A percentile compares a stretch with the other conserved stretches of the same genome.
Evolutionary conservation across 2,113 vertebrate species (phyloP).

Genomic region (Parus major): DNA sequence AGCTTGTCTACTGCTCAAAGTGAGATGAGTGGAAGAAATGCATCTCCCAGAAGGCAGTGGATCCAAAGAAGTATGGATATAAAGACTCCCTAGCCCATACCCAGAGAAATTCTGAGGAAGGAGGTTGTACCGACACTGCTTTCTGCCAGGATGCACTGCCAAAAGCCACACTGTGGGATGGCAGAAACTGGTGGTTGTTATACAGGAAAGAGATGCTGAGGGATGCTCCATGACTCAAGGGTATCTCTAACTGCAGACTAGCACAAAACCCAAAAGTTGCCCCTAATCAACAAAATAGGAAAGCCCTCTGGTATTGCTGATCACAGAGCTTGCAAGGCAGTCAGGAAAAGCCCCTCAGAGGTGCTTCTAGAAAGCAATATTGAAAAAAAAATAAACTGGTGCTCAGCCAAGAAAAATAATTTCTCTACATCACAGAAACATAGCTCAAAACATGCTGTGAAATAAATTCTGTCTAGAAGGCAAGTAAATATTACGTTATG

Average conservation of each 20-base stretch:
- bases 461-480: conserved; percentile 14
- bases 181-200: fast-evolving
- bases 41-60: not conserved
- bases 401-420: conserved; percentile 12
- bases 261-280: not conserved
- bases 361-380: not conserved
- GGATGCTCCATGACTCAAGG: not conserved
- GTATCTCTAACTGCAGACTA: not conserved
- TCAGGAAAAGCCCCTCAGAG: not conserved
- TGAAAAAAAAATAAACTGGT: not conserved
- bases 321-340: not conserved
- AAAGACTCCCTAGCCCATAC: not conserved
- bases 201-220: not conserved
- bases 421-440: not conserved
- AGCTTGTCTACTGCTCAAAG: not conserved
- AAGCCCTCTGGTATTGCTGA: not conserved
- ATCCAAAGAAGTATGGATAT: not conserved
- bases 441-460: not conserved
- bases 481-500: not conserved
- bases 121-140: not conserved
- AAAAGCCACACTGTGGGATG: not conserved
- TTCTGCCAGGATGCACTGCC: not conserved
- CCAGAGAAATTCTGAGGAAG: not conserved
- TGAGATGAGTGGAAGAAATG: not conserved
- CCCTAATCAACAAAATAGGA: not conserved